A percentile compares a stretch with the other conserved stretches of the same genome.
These are phyloP conservation scores for Monopis laevigella DNA, from an alignment of 2,888 invertebrate species.

Conservation along the genomic window DNA sequence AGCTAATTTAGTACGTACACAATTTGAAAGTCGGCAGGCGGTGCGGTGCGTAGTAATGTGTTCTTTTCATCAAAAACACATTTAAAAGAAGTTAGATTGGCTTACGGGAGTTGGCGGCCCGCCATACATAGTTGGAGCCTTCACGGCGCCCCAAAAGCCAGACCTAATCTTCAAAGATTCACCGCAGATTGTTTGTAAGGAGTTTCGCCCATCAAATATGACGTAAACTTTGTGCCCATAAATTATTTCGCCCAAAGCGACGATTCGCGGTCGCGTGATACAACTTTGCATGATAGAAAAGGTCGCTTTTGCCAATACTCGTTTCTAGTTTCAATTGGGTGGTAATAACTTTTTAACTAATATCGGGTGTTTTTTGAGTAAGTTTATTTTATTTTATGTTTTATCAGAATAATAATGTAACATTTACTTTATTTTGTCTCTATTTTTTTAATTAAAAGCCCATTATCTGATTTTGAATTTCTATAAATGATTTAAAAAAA, in stretches of 20 bases:
- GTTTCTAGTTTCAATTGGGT: too few relatives aligned
- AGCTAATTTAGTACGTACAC: constrained; percentile 53
- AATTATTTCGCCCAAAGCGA: constrained; percentile 34
- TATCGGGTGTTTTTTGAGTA: too few relatives aligned
- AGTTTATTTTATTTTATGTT: too few relatives aligned
- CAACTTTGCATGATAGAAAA: not conserved
- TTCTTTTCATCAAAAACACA: constrained; percentile 67
- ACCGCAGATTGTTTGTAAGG: constrained; percentile 59
- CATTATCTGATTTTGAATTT: too few relatives aligned
- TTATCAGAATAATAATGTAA: too few relatives aligned
- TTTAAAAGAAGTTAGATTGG: constrained; percentile 68
- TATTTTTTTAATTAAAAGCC: too few relatives aligned
- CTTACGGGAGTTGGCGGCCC: constrained; percentile 59
- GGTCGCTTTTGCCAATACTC: too few relatives aligned
- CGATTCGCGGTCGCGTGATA: constrained; percentile 1
- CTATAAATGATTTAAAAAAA: too few relatives aligned
- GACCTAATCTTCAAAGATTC: constrained; percentile 58
- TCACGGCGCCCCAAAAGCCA: constrained; percentile 49
- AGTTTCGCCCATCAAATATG: constrained; percentile 55
- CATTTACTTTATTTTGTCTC: too few relatives aligned
- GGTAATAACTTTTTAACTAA: too few relatives aligned
- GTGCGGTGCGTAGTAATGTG: constrained; percentile 40
- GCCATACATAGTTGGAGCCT: constrained; percentile 57
- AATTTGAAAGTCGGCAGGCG: constrained; percentile 43
- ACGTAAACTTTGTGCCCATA: constrained; percentile 45